These are phyloP conservation scores for Chionomys nivalis DNA, from an alignment of 2,113 vertebrate genomes.

Conservation along the genomic window DNA sequence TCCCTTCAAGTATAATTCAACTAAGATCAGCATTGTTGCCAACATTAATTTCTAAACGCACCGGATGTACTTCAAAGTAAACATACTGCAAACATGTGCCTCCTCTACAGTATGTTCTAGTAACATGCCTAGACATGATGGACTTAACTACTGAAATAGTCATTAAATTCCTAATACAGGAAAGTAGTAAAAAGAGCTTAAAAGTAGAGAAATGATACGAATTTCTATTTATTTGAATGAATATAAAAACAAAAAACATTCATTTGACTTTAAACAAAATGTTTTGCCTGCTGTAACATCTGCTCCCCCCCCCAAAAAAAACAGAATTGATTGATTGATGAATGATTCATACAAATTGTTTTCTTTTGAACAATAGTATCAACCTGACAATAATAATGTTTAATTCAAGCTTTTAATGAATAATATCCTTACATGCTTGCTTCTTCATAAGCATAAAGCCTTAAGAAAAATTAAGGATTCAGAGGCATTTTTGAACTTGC, in stretches of 20 bases:
- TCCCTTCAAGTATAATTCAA: not conserved
- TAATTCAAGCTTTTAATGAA: slow-evolving; percentile 31
- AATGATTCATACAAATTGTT: slow-evolving; percentile 5
- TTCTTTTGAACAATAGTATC: slow-evolving; percentile 5
- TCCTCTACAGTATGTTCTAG: not conserved
- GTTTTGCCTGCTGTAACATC: not conserved
- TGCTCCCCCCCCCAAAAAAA: too few species aligned
- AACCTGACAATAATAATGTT: slow-evolving; percentile 34
- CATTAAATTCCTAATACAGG: not conserved
- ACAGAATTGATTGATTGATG: not conserved
- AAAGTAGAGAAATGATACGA: not conserved
- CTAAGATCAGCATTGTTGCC: not conserved
- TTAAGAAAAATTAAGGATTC: slow-evolving; percentile 4
- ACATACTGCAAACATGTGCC: not conserved
- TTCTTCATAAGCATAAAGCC: not conserved
- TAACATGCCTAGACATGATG: not conserved
- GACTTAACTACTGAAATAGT: too few species aligned
- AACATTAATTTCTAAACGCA: not conserved
- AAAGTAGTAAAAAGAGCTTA: slow-evolving; percentile 7
- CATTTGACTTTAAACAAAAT: slow-evolving; percentile 46
- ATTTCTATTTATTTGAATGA: slow-evolving; percentile 30
- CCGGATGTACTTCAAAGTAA: slow-evolving; percentile 17
- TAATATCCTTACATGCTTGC: slow-evolving; percentile 23
- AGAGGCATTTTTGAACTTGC: not conserved
- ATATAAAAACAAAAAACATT: not conserved